Percentiles rank a stretch among this genome's conserved stretches.
These are phyloP conservation scores for Philopedon plagiatum DNA, from an alignment of 2,888 invertebrate species.

Conservation along the genomic window DNA sequence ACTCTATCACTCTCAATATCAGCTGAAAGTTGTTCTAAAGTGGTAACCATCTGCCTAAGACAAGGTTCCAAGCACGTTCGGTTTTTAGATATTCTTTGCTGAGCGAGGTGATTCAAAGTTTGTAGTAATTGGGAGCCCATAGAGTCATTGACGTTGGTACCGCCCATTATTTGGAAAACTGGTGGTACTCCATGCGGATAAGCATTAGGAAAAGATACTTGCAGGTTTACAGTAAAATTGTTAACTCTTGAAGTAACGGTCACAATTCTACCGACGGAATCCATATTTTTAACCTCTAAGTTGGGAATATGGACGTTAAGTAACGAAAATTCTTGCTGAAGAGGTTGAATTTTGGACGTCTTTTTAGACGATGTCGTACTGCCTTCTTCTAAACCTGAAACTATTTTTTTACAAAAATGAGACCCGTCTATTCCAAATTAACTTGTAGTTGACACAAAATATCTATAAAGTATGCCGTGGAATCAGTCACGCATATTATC, in stretches of 20 bases:
- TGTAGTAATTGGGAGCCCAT: slow-evolving; percentile 83
- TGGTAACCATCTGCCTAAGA: slow-evolving; percentile 78
- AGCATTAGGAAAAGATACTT: slow-evolving; percentile 79
- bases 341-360: slow-evolving; percentile 72
- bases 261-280: slow-evolving; percentile 72
- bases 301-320: slow-evolving; percentile 83
- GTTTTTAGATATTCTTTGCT: slow-evolving; percentile 87
- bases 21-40: slow-evolving; percentile 75
- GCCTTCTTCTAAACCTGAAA: slow-evolving; percentile 51
- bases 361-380: slow-evolving; percentile 46
- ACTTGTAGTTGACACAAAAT: too few relatives aligned
- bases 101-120: slow-evolving; percentile 84
- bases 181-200: slow-evolving; percentile 81
- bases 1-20: slow-evolving; percentile 71
- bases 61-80: slow-evolving; percentile 92
- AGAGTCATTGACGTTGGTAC: slow-evolving; percentile 78
- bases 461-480: too few relatives aligned
- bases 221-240: slow-evolving; percentile 72
- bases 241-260: slow-evolving; percentile 73
- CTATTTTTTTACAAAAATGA: slow-evolving; percentile 3
- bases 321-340: slow-evolving; percentile 84
- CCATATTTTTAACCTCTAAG: slow-evolving; percentile 74
- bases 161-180: slow-evolving; percentile 78
- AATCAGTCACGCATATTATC: too few relatives aligned
- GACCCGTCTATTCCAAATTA: too few relatives aligned